phyloP scores from a whole-genome alignment of 2,113 vertebrate species.

The Sinocyclocheilus grahami region DNA sequence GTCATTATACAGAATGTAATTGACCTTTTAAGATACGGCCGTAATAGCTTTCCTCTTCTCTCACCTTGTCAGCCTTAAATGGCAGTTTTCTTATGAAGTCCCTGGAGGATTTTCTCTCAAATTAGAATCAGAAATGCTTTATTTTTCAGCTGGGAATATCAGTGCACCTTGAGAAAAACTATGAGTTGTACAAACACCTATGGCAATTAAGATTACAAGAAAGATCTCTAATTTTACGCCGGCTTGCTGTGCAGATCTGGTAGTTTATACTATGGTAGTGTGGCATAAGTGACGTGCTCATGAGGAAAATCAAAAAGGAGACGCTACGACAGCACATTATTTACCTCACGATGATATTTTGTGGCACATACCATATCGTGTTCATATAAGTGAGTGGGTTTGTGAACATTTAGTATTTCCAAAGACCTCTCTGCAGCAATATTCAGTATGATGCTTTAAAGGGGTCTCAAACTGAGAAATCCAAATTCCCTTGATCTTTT shows the following conservation, averaged over 20 bases:
- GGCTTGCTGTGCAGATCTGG: slow-evolving; percentile 48
- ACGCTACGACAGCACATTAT: slow-evolving; percentile 17
- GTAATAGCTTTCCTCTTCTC: slow-evolving; percentile 68
- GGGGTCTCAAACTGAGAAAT: no score
- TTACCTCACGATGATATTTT: slow-evolving; percentile 14
- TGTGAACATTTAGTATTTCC: slow-evolving; percentile 30
- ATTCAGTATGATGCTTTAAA: slow-evolving; percentile 22
- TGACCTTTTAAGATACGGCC: slow-evolving; percentile 77
- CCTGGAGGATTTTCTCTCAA: slow-evolving; percentile 68
- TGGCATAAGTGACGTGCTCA: slow-evolving; percentile 42
- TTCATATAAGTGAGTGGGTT: slow-evolving; percentile 26
- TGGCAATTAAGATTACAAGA: slow-evolving; percentile 66
- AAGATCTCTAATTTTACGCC: slow-evolving; percentile 67
- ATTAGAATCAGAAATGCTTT: slow-evolving; percentile 75
- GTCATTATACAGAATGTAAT: slow-evolving; percentile 74
- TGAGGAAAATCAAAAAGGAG: slow-evolving; percentile 45
- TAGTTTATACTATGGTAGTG: neutral
- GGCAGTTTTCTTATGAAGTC: slow-evolving; percentile 71
- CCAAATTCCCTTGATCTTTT: no score
- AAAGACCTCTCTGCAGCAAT: slow-evolving; percentile 32
- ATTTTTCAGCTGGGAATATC: slow-evolving; percentile 31
- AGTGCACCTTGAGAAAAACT: neutral
- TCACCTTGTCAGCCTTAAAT: slow-evolving; percentile 56
- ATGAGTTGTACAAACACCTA: slow-evolving; percentile 60
- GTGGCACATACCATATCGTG: neutral